Conservation (phyloP, 2,888 invertebrate genomes). For the Folsomia candida region DNA sequence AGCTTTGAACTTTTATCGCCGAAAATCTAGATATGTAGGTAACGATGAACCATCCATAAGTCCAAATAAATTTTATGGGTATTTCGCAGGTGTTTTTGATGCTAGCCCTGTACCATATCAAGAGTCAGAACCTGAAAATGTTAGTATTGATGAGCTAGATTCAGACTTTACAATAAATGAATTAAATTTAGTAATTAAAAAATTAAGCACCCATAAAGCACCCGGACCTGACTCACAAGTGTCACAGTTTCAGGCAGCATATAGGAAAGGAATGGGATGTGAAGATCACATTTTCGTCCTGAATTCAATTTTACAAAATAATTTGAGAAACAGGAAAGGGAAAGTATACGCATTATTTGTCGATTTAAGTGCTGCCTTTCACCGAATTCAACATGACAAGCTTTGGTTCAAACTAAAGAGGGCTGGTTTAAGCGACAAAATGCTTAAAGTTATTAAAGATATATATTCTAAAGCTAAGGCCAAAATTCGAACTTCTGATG, state of each 20-base stretch:
- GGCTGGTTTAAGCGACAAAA: slow-evolving; percentile 14
- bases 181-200: neutral
- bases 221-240: neutral
- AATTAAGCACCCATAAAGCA: slow-evolving; percentile 3
- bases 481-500: neutral
- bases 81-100: neutral
- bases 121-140: neutral
- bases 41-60: neutral
- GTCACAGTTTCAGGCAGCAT: slow-evolving; percentile 15
- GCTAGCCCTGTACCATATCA: neutral
- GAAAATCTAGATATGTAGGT: neutral
- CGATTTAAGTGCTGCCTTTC: slow-evolving; percentile 17
- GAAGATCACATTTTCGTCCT: slow-evolving; percentile 15
- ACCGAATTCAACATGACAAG: neutral
- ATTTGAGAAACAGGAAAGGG: neutral
- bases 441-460: neutral
- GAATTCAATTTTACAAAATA: slow-evolving; percentile 5
- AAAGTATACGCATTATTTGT: slow-evolving; percentile 18
- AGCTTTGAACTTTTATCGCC: neutral
- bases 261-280: slow-evolving; percentile 14
- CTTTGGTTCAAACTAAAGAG: slow-evolving; percentile 1
- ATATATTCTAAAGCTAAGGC: slow-evolving; percentile 11
- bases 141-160: neutral
- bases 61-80: neutral
- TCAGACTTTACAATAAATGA: slow-evolving; percentile 6